phyloP scores from a whole-genome alignment of 2,888 invertebrate species.

The Catocala nupta region DNA sequence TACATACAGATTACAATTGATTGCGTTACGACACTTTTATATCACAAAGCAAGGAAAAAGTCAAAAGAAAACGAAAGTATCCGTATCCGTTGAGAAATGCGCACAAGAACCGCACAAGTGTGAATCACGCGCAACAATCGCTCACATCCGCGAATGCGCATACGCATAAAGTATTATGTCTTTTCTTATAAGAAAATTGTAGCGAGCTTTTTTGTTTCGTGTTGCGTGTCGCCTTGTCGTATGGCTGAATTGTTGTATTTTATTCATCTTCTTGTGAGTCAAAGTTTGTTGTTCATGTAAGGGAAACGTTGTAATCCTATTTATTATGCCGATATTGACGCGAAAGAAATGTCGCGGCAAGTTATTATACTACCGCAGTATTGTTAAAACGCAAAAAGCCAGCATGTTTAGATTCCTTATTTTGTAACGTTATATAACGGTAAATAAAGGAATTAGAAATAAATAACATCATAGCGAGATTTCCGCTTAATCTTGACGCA shows the following conservation, averaged over 20 bases:
- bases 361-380: too few relatives aligned
- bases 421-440: too few relatives aligned
- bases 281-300: background rate
- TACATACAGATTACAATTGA: background rate
- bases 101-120: constrained; percentile 49
- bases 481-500: too few relatives aligned
- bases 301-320: background rate
- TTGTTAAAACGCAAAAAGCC: too few relatives aligned
- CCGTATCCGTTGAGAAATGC: constrained; percentile 52
- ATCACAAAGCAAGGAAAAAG: constrained; percentile 27
- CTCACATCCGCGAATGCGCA: constrained; percentile 53
- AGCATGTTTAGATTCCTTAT: too few relatives aligned
- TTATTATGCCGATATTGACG: too few relatives aligned
- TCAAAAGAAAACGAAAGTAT: constrained; percentile 52
- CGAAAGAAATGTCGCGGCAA: too few relatives aligned
- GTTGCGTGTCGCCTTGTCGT: constrained; percentile 11
- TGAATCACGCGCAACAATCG: constrained; percentile 58
- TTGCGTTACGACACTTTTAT: background rate
- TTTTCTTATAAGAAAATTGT: constrained; percentile 47
- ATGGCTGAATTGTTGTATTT: background rate
- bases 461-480: too few relatives aligned
- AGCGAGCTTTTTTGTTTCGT: constrained; percentile 34
- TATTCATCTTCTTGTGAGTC: background rate
- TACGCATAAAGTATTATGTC: constrained; percentile 42
- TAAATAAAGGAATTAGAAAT: too few relatives aligned